Evolutionary conservation across 1,140 invertebrate species (phyloP).

Genomic region (Elysia chlorotica): DNA sequence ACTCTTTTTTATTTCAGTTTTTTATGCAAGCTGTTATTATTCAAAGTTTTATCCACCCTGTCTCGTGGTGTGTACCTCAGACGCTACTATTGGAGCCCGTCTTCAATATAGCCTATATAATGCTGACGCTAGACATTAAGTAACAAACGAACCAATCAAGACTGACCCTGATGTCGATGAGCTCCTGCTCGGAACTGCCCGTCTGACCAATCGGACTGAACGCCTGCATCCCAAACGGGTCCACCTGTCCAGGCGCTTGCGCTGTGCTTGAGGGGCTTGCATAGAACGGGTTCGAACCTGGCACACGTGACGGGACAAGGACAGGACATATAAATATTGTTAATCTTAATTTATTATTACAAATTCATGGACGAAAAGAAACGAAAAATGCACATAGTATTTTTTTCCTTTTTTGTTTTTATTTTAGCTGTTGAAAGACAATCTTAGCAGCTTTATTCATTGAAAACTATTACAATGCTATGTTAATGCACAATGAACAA

Average conservation of each 20-base stretch:
- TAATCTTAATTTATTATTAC: no score
- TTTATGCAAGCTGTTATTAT: neutral
- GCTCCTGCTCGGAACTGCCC: conserved; percentile 31
- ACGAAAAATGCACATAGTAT: neutral
- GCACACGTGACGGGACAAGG: no score
- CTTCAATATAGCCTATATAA: neutral
- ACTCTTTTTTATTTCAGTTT: neutral
- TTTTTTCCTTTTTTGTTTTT: neutral
- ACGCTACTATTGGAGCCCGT: neutral
- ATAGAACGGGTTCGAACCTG: no score
- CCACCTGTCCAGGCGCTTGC: conserved; percentile 33
- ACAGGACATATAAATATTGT: no score
- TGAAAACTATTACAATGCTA: no score
- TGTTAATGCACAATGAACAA: no score
- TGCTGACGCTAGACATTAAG: neutral
- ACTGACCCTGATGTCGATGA: conserved; percentile 33
- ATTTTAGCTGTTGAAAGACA: neutral
- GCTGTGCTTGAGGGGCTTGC: conserved; percentile 20
- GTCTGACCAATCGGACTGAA: conserved; percentile 68
- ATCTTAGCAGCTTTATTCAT: no score
- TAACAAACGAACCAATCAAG: neutral
- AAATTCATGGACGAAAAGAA: neutral
- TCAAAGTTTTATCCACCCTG: neutral
- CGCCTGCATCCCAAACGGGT: conserved; percentile 82
- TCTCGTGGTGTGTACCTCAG: neutral